Conservation (phyloP, 2,888 invertebrate species). For the Drosophila eohydei region DNA sequence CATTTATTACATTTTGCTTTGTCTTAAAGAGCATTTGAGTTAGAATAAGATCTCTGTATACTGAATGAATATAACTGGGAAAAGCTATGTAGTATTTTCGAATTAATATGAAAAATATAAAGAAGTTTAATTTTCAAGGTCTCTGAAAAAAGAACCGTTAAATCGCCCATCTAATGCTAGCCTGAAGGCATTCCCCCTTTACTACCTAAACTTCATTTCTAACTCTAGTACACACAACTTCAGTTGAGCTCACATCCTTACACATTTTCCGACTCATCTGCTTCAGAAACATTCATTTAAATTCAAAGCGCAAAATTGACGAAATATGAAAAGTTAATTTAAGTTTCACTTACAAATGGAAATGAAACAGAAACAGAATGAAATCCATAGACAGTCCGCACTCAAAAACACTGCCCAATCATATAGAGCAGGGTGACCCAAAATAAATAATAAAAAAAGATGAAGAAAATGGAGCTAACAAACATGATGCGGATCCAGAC, state of each 20-base stretch:
- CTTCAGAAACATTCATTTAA: conserved; percentile 47
- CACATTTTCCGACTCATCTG: conserved; percentile 24
- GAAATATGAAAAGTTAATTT: conserved; percentile 79
- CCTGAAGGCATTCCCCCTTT: background rate
- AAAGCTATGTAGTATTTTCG: no score
- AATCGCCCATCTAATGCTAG: background rate
- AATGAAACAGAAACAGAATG: conserved; percentile 73
- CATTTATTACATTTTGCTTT: conserved; percentile 28
- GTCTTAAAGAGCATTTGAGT: background rate
- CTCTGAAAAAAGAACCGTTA: no score
- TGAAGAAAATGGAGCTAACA: conserved; percentile 31
- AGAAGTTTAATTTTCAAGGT: no score
- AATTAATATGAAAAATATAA: no score
- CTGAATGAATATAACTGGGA: background rate
- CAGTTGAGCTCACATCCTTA: background rate
- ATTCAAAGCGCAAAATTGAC: conserved; percentile 69
- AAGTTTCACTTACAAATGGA: conserved; percentile 81
- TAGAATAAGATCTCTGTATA: background rate
- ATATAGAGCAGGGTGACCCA: conserved; percentile 29
- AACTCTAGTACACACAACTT: background rate
- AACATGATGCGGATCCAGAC: conserved; percentile 64
- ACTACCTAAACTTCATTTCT: background rate
- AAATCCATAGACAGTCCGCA: conserved; percentile 54
- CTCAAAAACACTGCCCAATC: conserved; percentile 33
- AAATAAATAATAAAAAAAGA: conserved; percentile 29